Evolutionary conservation across 2,888 invertebrate species (phyloP).

Genomic region (Trissolcus brochymenae): DNA sequence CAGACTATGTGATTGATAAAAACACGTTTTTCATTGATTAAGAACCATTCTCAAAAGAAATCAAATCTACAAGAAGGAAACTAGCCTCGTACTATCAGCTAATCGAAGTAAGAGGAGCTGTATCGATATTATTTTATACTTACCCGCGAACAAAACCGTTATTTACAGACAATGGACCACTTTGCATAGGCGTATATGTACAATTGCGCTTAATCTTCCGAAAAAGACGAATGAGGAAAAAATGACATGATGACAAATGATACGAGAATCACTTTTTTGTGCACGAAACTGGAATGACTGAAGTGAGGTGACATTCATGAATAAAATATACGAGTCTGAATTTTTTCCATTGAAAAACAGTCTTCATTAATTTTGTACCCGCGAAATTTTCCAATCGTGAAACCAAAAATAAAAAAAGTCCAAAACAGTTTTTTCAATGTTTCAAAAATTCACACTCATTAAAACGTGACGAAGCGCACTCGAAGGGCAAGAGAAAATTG

Average conservation of each 20-base stretch:
- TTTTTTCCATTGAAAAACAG: too few species aligned
- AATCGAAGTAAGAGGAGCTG: constrained; percentile 12
- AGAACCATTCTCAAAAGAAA: not conserved
- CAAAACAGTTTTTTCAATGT: too few species aligned
- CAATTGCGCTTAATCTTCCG: not conserved
- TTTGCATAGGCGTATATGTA: constrained; percentile 20
- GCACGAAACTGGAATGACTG: constrained; percentile 28
- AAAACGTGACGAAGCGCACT: too few species aligned
- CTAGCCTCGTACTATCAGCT: constrained; percentile 37
- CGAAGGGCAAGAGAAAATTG: too few species aligned
- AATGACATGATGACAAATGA: constrained; percentile 9
- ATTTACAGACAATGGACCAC: constrained; percentile 28
- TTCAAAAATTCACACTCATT: too few species aligned
- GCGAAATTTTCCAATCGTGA: too few species aligned
- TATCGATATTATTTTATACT: constrained; percentile 50
- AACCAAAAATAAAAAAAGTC: too few species aligned
- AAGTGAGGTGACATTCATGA: constrained; percentile 33
- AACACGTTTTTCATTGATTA: not conserved
- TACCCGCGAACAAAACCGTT: constrained; percentile 32
- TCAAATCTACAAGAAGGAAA: constrained; percentile 20
- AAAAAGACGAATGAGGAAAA: constrained; percentile 3
- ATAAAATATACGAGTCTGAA: constrained; percentile 3
- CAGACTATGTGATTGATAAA: not conserved
- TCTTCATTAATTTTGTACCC: too few species aligned
- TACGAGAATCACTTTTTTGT: constrained; percentile 28